Percentiles rank a stretch among this genome's conserved stretches.
These are phyloP conservation scores for Drosophila azteca DNA, from an alignment of 1,140 invertebrate species.

Conservation along the genomic window DNA sequence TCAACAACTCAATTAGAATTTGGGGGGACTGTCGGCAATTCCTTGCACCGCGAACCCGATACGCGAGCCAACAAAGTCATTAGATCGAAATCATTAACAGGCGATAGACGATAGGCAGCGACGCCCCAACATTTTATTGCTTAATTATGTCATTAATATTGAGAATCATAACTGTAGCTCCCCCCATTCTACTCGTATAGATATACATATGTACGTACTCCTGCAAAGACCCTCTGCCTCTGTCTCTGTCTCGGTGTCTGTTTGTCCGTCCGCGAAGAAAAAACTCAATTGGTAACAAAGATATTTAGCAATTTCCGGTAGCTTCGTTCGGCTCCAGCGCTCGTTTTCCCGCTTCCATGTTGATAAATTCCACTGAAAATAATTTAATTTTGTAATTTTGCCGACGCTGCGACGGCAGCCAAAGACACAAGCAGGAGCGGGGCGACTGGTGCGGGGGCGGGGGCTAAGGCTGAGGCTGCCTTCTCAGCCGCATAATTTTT, in stretches of 20 bases:
- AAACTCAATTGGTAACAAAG: conserved; percentile 70
- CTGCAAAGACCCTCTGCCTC: conserved; percentile 4
- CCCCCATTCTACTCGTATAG: no score
- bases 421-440: conserved; percentile 2
- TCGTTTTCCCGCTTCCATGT: conserved; percentile 20
- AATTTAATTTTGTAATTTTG: conserved; percentile 72
- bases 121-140: conserved; percentile 54
- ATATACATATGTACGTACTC: no score
- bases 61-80: conserved; percentile 2
- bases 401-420: conserved; percentile 40
- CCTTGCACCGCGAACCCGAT: background rate
- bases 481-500: conserved; percentile 74
- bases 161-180: conserved; percentile 54
- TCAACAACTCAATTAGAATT: conserved; percentile 22
- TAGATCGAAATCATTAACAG: conserved; percentile 43
- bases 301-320: conserved; percentile 77
- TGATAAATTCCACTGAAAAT: conserved; percentile 73
- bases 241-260: background rate
- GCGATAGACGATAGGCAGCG: conserved; percentile 17
- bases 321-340: conserved; percentile 15
- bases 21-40: background rate
- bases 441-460: background rate
- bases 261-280: conserved; percentile 3
- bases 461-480: conserved; percentile 11
- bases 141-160: conserved; percentile 76